Conservation (phyloP, 1,140 invertebrate genomes). For the Conus ventricosus region DNA sequence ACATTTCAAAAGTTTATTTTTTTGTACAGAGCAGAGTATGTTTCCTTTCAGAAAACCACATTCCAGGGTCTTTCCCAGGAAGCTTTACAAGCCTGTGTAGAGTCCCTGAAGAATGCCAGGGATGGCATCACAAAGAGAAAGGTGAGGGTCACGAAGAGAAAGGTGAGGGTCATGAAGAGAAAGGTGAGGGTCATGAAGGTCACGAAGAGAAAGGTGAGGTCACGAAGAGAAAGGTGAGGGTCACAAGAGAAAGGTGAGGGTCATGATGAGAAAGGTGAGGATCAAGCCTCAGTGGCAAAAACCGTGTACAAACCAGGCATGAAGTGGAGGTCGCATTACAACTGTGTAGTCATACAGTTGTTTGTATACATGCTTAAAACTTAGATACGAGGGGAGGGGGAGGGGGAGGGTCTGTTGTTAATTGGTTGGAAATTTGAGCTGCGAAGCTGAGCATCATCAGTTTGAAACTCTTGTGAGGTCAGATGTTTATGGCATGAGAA, state of each 20-base stretch:
- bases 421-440: background rate
- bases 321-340: too few species aligned
- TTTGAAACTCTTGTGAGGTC: background rate
- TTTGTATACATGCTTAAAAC: too few species aligned
- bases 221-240: constrained; percentile 73
- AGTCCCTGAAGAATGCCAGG: constrained; percentile 88
- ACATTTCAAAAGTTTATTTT: background rate
- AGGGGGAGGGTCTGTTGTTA: too few species aligned
- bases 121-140: constrained; percentile 76
- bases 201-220: too few species aligned
- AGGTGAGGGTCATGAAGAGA: constrained; percentile 75
- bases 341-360: too few species aligned
- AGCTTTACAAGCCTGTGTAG: constrained; percentile 91
- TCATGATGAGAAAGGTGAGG: constrained; percentile 74
- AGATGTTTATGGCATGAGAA: too few species aligned
- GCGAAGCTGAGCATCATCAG: background rate
- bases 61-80: constrained; percentile 98
- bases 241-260: constrained; percentile 75
- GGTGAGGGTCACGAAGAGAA: constrained; percentile 75
- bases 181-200: constrained; percentile 77
- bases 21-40: background rate
- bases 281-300: constrained; percentile 64
- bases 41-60: constrained; percentile 81
- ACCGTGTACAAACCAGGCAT: too few species aligned
- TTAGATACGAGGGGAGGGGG: too few species aligned